Evolutionary conservation across 2,797 vertebrate species (phyloP).

Genomic region (Pseudomugil gertrudae): DNA sequence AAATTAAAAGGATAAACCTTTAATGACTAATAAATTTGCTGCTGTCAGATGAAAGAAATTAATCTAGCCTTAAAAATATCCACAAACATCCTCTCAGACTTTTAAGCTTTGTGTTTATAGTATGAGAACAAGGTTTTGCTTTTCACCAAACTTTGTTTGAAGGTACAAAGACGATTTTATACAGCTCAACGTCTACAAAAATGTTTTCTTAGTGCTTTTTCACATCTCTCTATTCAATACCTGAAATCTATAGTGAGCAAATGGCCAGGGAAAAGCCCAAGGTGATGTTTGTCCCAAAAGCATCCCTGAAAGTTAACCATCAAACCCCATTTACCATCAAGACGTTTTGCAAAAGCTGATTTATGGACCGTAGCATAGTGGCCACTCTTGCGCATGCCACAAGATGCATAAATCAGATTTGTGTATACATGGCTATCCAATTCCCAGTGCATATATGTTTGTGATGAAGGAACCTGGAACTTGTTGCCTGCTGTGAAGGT

Average conservation of each 20-base stretch:
- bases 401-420: conserved; percentile 44
- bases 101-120: background rate
- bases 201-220: background rate
- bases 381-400: conserved; percentile 22
- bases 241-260: conserved; percentile 10
- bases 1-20: conserved; percentile 28
- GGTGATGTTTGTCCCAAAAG: conserved; percentile 18
- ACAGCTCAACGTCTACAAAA: background rate
- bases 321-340: conserved; percentile 21
- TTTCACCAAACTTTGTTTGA: background rate
- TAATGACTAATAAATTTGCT: conserved; percentile 21
- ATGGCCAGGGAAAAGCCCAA: conserved; percentile 10
- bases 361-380: conserved; percentile 46
- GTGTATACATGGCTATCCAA: conserved; percentile 16
- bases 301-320: conserved; percentile 25
- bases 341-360: conserved; percentile 40
- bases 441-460: conserved; percentile 19
- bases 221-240: conserved; percentile 18
- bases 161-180: background rate
- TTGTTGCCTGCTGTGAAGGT: conserved; percentile 39
- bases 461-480: conserved; percentile 31
- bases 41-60: conserved; percentile 5
- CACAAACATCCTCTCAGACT: background rate
- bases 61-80: background rate
- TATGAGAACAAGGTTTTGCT: background rate